Base-by-base conservation (phyloP, 2,113 vertebrate species). In the Ivindomyrus marchei region DNA sequence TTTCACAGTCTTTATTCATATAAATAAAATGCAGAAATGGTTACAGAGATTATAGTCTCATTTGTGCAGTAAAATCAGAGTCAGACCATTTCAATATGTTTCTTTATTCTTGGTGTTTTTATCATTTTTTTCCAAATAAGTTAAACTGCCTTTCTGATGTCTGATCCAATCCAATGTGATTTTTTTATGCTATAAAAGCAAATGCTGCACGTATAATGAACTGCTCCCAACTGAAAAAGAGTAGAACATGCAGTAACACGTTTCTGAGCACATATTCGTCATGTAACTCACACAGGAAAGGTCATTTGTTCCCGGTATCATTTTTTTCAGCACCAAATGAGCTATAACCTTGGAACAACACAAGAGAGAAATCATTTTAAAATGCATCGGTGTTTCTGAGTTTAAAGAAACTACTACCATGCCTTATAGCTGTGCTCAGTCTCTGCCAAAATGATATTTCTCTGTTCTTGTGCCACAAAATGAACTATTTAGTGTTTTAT, bases 341-440 rank as follows among this genome's bases (percentile, higher is more conserved):
- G 31, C 49, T 83, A 47, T 80, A 19, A 85, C 74, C 19, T 11
- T 36, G 15, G 86, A 36, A 89, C 46, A 17, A 45, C 42, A 88
- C 31, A 85, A 58, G 62, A 90, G 70, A 66, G 80, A 13, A 90
- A 58, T 77, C 19, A 27, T 24, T 53, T 53, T 85, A 89, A 87
- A 88, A 93, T 91, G 88, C 58, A 49, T 85, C 9, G 50, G 50
- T 84, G 85, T 85, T 52, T 87, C 89, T 88, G 86, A 88, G 47
- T 39, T 53, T 85, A 49, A 47, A 91, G 56, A 90, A 93, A 92
- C 27, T 93, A 91, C 52, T 92, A 93, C 92, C 53, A 88, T 9
- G 31, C 80, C 85, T 90, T 90, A 85, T 89, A n/a, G 90, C 53
- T 90, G 88, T 91, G 49, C 92, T 92, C 89, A 92, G 39, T 53